Percentiles rank a stretch among this genome's conserved stretches.
These are phyloP conservation scores for Dexiosoma caninum DNA, from an alignment of 2,888 invertebrate species.

Conservation along the genomic window DNA sequence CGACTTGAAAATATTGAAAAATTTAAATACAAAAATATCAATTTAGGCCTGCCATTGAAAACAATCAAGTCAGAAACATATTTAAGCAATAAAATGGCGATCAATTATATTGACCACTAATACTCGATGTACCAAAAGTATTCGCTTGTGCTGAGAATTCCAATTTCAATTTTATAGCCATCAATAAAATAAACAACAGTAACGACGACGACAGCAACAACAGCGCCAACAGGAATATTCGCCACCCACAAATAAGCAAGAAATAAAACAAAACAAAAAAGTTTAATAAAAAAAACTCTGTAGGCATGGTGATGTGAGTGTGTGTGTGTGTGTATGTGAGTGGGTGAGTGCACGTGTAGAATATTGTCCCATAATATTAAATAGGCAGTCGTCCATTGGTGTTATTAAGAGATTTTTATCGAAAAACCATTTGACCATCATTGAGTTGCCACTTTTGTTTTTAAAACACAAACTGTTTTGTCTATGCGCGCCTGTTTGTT, in stretches of 20 bases:
- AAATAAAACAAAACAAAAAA: background rate
- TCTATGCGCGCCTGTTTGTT: background rate
- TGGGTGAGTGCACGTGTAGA: background rate
- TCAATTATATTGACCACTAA: slow-evolving; percentile 12
- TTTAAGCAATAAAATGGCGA: slow-evolving; percentile 7
- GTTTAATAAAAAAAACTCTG: too few relatives aligned
- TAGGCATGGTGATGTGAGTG: too few relatives aligned
- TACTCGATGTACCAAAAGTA: background rate
- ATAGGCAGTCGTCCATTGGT: slow-evolving; percentile 26
- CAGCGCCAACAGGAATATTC: background rate
- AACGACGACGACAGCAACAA: background rate
- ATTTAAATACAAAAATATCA: background rate
- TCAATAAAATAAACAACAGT: slow-evolving; percentile 12
- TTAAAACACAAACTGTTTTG: slow-evolving; percentile 6
- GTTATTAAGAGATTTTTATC: slow-evolving; percentile 56
- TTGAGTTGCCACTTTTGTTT: slow-evolving; percentile 50
- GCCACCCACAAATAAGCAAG: slow-evolving; percentile 12
- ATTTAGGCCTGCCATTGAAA: background rate
- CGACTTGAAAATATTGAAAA: too few relatives aligned
- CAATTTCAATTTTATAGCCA: slow-evolving; percentile 21
- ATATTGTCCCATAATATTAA: slow-evolving; percentile 47
- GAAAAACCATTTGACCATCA: slow-evolving; percentile 49
- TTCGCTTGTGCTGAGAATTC: background rate
- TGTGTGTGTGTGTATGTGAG: too few relatives aligned
- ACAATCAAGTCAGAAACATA: background rate